phyloP scores from a whole-genome alignment of 2,113 vertebrate species.

The Pseudopipra pipra region DNA sequence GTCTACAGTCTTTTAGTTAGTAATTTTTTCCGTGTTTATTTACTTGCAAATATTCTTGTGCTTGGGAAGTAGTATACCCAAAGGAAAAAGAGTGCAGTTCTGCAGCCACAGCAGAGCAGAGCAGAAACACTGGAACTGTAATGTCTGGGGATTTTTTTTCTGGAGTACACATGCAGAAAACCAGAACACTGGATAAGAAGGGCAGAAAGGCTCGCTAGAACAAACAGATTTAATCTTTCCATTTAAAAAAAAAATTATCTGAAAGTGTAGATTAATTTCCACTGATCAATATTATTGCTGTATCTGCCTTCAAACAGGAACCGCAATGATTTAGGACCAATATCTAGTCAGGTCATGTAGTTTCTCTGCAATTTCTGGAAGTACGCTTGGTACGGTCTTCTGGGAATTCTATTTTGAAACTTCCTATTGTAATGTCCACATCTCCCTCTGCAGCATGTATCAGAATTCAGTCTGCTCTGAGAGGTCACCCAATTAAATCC shows the following conservation, averaged over 20 bases:
- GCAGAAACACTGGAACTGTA: background rate
- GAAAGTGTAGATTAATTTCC: background rate
- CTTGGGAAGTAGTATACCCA: background rate
- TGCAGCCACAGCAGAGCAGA: background rate
- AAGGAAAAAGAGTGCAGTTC: background rate
- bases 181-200: background rate
- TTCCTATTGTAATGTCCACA: background rate
- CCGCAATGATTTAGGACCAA: background rate
- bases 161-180: background rate
- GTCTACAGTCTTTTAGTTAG: background rate
- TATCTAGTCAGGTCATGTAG: background rate
- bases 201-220: background rate
- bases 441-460: background rate
- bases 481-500: background rate
- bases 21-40: background rate
- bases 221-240: background rate
- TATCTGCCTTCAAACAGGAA: background rate
- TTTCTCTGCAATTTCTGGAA: background rate
- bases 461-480: background rate
- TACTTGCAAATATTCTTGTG: background rate
- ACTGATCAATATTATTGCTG: background rate
- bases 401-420: background rate
- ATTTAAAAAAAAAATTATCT: background rate
- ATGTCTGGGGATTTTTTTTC: background rate
- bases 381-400: background rate